Base-by-base conservation (phyloP, 2,797 vertebrate genomes). In the Pachyuromys duprasi region DNA sequence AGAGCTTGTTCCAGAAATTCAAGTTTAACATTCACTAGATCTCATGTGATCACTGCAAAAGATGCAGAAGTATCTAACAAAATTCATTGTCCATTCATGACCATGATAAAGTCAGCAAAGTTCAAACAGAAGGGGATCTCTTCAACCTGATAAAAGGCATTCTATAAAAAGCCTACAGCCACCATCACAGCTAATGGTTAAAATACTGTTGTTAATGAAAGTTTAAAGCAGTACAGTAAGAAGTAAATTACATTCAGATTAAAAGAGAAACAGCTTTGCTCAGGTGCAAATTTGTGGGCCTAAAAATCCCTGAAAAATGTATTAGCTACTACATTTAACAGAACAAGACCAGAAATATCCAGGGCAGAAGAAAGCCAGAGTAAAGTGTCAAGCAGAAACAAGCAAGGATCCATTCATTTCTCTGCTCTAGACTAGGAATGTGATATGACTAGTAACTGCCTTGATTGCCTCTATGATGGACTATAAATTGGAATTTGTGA, bases 31-130 rank as follows among this genome's bases (percentile, higher is more conserved):
- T 62, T 94, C 72, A 90, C 28, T 49, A 72, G 28, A 95, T 92
- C 87, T 62, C 9, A 78, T 2, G 28, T 69, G 18, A 91, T 74
- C n/a, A 67, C 84, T 69, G 90, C 39, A 91, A 93, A 6, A 92
- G 42, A 91, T 49, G 31, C 31, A 95, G 22, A 90, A 84, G 9
- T 57, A 81, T 81, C 28, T 92, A 67, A 86, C 57, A 96, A 94
- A 94, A 89, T 89, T 89, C 31, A 15, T 45, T 11, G 69, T 14
- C 79, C 28, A 78, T 90, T 90, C 55, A 95, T 69, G 63, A 42
- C 63, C 80, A 83, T 63, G 39, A 95, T 88, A 93, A 90, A 94
- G 80, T 95, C 57, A 96, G n/a, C 65, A 94, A 95, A 91, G 42
- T 55, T 72, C n/a, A 80, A 92, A 36, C 8, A 20, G 60, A 83